Base-by-base conservation (phyloP, 2,113 vertebrate genomes). In the Zosterops lateralis region DNA sequence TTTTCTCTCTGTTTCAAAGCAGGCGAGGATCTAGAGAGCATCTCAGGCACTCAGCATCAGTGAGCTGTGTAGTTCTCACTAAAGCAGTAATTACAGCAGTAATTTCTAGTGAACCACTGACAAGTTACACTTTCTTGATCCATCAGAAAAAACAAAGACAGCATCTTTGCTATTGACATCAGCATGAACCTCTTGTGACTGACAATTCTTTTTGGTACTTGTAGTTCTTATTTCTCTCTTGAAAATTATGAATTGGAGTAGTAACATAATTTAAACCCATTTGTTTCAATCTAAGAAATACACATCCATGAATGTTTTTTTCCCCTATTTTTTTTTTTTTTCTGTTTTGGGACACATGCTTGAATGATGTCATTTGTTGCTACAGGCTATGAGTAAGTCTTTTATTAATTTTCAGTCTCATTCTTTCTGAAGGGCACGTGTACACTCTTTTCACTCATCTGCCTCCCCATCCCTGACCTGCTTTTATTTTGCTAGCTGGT, bases 401-500 rank as follows among this genome's bases (percentile, higher is more conserved):
- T 92, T 62, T 78, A 87, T 74, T 89, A 95, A 60, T 92, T 93
- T 93, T 87, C 42, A 36, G 32, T 61, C 58, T 82, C 76, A 57
- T 95, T 90, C 84, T 93, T 91, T 91, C 66, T 72, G 67, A 89
- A 84, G 86, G 83, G 60, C 82, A 88, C 8, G 0, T 77, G 74
- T 47, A 47, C 21, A 14, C 34, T 73, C 74, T 87, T 95, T 93
- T 84, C 86, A 87, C 73, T 93, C 66, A 51, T 76, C 44, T 85
- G 57, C 80, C n/a, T 92, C 56, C 50, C 86, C 56, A 57, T 73
- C 66, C 47, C 83, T 68, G 73, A 54, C 53, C 84, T 95, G 88
- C 73, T 93, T 95, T 95, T 77, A 89, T 95, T 95, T 93, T 89
- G 70, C 72, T 94, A 44, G 91, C 82, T 93, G 54, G 66, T 88